Evolutionary conservation across 2,113 vertebrate genomes (phyloP).

Genomic region (Sphyrna mokarran): DNA sequence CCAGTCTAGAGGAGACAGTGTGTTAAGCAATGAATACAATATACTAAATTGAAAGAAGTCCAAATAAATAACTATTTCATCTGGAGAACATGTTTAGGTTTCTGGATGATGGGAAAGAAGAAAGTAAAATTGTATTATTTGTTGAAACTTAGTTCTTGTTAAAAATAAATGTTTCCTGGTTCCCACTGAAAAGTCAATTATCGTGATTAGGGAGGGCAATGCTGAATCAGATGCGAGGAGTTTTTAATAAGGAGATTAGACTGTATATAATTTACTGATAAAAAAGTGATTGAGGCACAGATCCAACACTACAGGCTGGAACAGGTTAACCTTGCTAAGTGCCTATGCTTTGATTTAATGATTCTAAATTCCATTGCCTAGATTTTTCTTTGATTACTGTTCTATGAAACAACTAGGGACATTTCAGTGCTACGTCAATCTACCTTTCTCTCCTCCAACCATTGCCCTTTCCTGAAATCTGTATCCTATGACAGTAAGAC

Average conservation of each 20-base stretch:
- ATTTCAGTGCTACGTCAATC: background rate
- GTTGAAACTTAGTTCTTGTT: background rate
- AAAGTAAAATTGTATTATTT: background rate
- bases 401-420: background rate
- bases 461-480: background rate
- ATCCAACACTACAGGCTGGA: background rate
- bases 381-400: background rate
- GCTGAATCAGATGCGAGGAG: background rate
- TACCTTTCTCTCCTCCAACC: background rate
- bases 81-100: background rate
- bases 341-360: background rate
- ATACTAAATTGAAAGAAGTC: background rate
- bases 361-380: background rate
- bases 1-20: background rate
- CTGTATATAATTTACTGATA: background rate
- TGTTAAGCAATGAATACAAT: background rate
- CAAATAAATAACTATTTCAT: background rate
- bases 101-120: background rate
- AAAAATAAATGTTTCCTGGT: background rate
- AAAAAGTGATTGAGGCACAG: background rate
- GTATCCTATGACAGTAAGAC: background rate
- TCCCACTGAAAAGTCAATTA: background rate
- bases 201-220: background rate
- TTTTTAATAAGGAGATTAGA: background rate
- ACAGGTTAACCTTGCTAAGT: conserved; percentile 12